These are phyloP conservation scores for Strix uralensis DNA, from an alignment of 2,113 vertebrate genomes.

Conservation along the genomic window DNA sequence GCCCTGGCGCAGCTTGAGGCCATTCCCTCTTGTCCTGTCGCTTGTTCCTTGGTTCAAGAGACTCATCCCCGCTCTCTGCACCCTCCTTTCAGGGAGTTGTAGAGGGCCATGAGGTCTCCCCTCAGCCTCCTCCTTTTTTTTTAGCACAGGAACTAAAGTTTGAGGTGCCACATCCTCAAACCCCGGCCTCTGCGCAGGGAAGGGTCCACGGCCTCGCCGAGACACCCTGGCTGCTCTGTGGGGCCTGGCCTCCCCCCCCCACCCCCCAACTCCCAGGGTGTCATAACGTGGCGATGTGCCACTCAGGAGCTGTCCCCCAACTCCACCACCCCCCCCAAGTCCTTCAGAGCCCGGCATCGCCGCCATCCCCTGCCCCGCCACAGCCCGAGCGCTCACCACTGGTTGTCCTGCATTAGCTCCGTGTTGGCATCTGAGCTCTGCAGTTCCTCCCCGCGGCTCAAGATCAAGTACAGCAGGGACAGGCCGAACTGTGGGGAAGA, in stretches of 20 bases:
- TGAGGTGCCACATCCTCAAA: background rate
- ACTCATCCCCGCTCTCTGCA: too few relatives aligned
- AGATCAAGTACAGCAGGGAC: constrained; percentile 88
- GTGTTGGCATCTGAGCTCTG: constrained; percentile 82
- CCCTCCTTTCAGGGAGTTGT: too few relatives aligned
- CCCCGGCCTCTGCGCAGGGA: accelerated
- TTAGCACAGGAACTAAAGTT: background rate
- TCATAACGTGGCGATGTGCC: accelerated
- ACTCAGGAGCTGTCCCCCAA: too few relatives aligned
- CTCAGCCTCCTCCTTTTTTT: background rate
- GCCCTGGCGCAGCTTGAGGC: too few relatives aligned
- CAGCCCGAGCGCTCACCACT: constrained; percentile 76
- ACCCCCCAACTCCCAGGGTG: background rate
- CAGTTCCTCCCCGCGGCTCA: constrained; percentile 92
- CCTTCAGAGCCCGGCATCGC: too few relatives aligned
- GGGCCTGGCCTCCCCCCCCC: background rate
- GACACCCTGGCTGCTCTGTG: background rate
- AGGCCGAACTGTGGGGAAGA: constrained; percentile 82
- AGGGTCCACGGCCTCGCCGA: too few relatives aligned
- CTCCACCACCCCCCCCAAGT: too few relatives aligned
- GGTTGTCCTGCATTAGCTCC: constrained; percentile 86
- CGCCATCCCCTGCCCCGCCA: too few relatives aligned
- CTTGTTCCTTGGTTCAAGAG: too few relatives aligned
- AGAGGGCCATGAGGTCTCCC: too few relatives aligned
- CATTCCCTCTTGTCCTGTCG: too few relatives aligned